Evolutionary conservation across 2,888 invertebrate genomes (phyloP), one percentile per base, ranked within the genome.

Genomic region (Tribolium freemani): DNA sequence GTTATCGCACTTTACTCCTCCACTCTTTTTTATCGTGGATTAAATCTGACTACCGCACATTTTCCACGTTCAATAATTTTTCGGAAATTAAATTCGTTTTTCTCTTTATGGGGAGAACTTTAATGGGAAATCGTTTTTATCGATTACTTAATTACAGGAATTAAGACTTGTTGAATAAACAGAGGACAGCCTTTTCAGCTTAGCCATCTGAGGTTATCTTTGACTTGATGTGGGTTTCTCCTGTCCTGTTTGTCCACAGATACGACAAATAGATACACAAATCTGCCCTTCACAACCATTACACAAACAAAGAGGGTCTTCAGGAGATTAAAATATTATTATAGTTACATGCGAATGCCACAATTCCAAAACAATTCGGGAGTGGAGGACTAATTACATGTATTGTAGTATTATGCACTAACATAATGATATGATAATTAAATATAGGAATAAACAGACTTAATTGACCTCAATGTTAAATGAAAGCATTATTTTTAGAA

Each of bases 21-120:
- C 73, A 70, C 74, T 77, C 74, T 73, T 76, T 70, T 73, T 76
- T 73, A 78, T 79, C 79, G 70, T 5, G 77, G 73, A 79, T 79
- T 79, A 79, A 79, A 79, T 79, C 79, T 76, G 74, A 74, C 75
- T 69, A 73, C 63, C 4, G 48, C 44, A 66, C 53, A 38, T 44
- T 46, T 48, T 26, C 45, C 9, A n/a, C 48, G 11, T 64, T 9
- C 30, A 61, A 13, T 48, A 44, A 48, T 50, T 48, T 67, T 13
- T 46, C n/a, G 46, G 48, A 67, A 67, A 67, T 67, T 67, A 46
- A 67, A 67, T 67, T 57, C 56, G 54, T 51, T 66, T 64, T 53
- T 38, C n/a, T 5, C 6, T 8, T 38, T 38, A 2, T 3, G n/a
- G 8, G n/a, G 8, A 38, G 38, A 38, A 38, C 1, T 3, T 38